Conservation (phyloP, 2,888 invertebrate genomes). For the Maniola hyperantus region DNA sequence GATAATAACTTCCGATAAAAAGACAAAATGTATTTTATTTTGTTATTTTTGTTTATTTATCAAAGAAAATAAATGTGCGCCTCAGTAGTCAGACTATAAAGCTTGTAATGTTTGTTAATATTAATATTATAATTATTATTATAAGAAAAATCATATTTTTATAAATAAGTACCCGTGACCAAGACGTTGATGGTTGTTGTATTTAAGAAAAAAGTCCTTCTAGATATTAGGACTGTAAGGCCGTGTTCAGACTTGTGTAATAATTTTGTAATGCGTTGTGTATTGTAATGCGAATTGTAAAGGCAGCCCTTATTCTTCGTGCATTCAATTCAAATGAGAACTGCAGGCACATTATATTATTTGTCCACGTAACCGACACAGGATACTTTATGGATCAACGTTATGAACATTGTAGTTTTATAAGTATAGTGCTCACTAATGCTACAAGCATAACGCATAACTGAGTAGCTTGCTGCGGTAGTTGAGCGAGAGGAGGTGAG, state of each 20-base stretch:
- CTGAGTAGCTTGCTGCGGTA: no score
- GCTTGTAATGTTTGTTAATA: conserved; percentile 36
- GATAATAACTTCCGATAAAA: no score
- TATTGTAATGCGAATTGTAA: neutral
- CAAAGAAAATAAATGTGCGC: conserved; percentile 8
- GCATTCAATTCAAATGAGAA: no score
- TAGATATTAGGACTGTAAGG: conserved; percentile 20
- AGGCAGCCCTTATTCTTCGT: no score
- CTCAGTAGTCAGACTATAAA: conserved; percentile 21
- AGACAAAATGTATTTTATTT: no score
- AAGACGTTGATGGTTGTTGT: conserved; percentile 58
- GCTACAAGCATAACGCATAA: no score
- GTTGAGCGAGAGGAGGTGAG: no score
- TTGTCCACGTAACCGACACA: no score
- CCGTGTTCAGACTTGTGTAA: neutral
- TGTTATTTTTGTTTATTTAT: neutral
- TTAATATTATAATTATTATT: conserved; percentile 35
- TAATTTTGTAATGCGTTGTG: neutral
- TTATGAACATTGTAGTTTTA: no score
- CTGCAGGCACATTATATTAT: no score
- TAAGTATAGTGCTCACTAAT: no score
- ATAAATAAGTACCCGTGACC: conserved; percentile 61
- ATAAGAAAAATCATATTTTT: conserved; percentile 72
- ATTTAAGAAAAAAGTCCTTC: conserved; percentile 31
- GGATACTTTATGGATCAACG: no score